Base-by-base conservation (phyloP, 1,140 invertebrate species). In the Drosophila lini region DNA sequence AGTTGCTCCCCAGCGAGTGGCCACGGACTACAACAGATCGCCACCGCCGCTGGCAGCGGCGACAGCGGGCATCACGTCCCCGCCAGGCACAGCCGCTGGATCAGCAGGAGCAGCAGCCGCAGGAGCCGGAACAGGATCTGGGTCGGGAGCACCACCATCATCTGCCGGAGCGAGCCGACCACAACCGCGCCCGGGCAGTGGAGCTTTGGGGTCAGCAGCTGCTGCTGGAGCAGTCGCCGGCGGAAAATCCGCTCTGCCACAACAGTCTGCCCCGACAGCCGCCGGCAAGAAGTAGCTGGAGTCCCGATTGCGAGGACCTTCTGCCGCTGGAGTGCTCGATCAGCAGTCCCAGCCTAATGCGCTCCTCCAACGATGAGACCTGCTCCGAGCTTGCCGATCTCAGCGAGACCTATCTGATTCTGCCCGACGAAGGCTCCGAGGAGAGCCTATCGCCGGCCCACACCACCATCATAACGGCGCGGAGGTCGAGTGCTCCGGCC, bases 321-420 rank as follows among this genome's bases (percentile, higher is more conserved):
- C 73, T 81, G 31, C 74, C 77, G 31, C 48, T 91, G 55, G 91
- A 91, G 57, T 80, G 90, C 77, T 81, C 74, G 25, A 91, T 92
- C 28, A 92, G 92, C 65, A 92, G 92, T 73, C 91, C 91, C 34
- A 92, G 91, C 74, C 75, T 92, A 45, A 91, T 92, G 57, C 80
- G 86, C 52, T 91, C 90, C 13, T 92, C 88, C 36, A 76, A 70
- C 57, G 80, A 78, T 47, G 73, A 89, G 31, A 74, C 83, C 47
- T 79, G 79, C 61, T 78, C 75, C 3, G 75, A 78, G 45, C 53
- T 78, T 32, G 79, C 65, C 44, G 80, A 88, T 42, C 44, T 86
- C 9, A 83, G 83, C 45, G 82, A 88, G 44, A 88, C 83, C 2
- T 90, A 71, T 31, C 60, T 90, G 8, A 44, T 91, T 19, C 47